A percentile compares a stretch with the other conserved stretches of the same genome.
These are phyloP conservation scores for mouse (Mus musculus) DNA, from an alignment of 2,113 vertebrate species.

Conservation along the genomic window GRCm39 chr12:69829001-69829500, in stretches of 20 bases:
- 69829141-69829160: slow-evolving; percentile 28
- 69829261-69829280: background rate
- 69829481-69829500: background rate
- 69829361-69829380: background rate
- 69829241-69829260: slow-evolving; percentile 21
- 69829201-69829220: background rate
- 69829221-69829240: background rate
- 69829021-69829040: background rate
- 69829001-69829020: background rate
- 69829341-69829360: background rate
- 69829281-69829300: background rate
- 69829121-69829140: background rate
- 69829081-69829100: background rate
- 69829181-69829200: slow-evolving; percentile 38
- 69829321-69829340: background rate
- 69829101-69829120: background rate
- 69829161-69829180: background rate
- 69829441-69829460: background rate
- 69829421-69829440: background rate
- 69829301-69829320: background rate
- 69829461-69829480: background rate
- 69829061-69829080: background rate
- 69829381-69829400: background rate
- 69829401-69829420: background rate
- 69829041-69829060: background rate